phyloP scores from a whole-genome alignment of 2,797 vertebrate species.

The Pelobates cultripes region DNA sequence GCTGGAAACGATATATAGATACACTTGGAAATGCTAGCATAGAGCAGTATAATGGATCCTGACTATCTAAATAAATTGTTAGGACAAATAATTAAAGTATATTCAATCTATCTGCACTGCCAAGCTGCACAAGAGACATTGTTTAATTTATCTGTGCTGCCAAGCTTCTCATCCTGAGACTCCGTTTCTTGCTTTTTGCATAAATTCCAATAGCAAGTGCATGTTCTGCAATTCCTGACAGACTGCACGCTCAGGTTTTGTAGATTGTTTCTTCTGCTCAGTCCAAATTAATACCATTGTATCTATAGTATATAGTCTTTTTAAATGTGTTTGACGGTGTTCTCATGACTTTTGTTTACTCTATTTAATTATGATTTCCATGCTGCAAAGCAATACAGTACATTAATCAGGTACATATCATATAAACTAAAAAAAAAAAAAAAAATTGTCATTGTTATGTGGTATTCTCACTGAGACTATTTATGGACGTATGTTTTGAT shows the following conservation, averaged over 20 bases:
- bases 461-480: too few relatives aligned
- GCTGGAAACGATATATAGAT: neutral
- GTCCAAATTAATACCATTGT: constrained; percentile 17
- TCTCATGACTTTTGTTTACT: neutral
- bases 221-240: constrained; percentile 46
- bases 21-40: constrained; percentile 23
- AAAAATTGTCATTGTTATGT: too few relatives aligned
- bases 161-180: constrained; percentile 46
- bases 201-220: constrained; percentile 39
- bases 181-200: constrained; percentile 36
- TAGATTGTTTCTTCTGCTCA: constrained; percentile 5
- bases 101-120: constrained; percentile 52
- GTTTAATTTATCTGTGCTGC: constrained; percentile 54
- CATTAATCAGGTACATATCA: too few relatives aligned
- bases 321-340: constrained; percentile 13
- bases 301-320: constrained; percentile 15
- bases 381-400: neutral
- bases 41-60: constrained; percentile 41
- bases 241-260: constrained; percentile 35
- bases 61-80: constrained; percentile 48
- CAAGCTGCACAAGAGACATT: constrained; percentile 52
- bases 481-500: too few relatives aligned
- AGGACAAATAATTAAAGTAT: constrained; percentile 56
- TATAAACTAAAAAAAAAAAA: too few relatives aligned
- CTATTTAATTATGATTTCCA: neutral